Conservation (phyloP, 2,888 invertebrate species). For the Eumerus sabulonum region DNA sequence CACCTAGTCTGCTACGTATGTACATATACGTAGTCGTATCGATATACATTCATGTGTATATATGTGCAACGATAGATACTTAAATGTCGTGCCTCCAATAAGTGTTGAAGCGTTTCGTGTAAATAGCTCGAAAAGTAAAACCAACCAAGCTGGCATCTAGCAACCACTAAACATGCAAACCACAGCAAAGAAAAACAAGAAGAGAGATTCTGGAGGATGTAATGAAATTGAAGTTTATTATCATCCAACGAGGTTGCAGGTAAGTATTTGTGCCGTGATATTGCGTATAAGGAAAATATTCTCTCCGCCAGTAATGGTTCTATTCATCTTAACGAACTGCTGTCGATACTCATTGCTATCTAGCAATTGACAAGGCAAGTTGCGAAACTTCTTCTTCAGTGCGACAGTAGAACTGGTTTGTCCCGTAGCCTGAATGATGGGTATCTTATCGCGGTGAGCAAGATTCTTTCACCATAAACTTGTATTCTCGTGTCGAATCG, state of each 20-base stretch:
- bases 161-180: constrained; percentile 8
- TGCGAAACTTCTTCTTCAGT: no score
- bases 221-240: constrained; percentile 48
- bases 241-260: constrained; percentile 5
- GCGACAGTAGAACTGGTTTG: no score
- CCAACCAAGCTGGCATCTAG: constrained; percentile 21
- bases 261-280: no score
- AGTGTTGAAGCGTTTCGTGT: constrained; percentile 29
- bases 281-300: constrained; percentile 52
- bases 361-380: constrained; percentile 17
- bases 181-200: constrained; percentile 3
- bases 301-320: no score
- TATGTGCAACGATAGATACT: no score
- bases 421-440: no score
- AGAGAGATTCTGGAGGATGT: constrained; percentile 4
- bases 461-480: no score
- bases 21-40: neutral
- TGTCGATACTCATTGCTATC: no score
- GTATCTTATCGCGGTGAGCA: no score
- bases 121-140: constrained; percentile 47
- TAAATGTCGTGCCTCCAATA: constrained; percentile 9
- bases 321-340: no score
- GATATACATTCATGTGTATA: no score
- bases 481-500: no score
- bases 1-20: neutral